Evolutionary conservation across 2,888 invertebrate species (phyloP).

Genomic region (Apoderus coryli): DNA sequence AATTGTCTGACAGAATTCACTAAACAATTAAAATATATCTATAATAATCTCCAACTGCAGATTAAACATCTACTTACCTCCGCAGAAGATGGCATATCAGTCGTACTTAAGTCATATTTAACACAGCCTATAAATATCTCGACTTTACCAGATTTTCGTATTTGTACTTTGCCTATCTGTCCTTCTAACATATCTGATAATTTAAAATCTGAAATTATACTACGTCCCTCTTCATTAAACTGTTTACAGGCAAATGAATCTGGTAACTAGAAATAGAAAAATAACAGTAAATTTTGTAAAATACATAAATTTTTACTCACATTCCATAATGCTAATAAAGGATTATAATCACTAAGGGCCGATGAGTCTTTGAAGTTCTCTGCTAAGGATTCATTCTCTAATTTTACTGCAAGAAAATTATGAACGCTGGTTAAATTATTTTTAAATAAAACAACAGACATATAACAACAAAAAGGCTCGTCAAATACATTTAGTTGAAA

Average conservation of each 20-base stretch:
- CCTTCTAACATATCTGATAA: constrained; percentile 28
- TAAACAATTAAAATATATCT: too few relatives aligned
- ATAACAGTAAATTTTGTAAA: too few relatives aligned
- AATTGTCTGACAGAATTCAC: too few relatives aligned
- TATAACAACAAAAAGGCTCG: too few relatives aligned
- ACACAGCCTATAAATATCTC: constrained; percentile 26
- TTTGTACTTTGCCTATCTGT: constrained; percentile 27
- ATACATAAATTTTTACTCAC: constrained; percentile 22
- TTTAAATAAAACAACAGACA: too few relatives aligned
- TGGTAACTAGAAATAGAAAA: constrained; percentile 27
- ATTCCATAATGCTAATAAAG: constrained; percentile 24
- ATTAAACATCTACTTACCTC: too few relatives aligned
- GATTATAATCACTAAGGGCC: constrained; percentile 26
- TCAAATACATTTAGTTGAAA: too few relatives aligned
- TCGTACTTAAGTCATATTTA: constrained; percentile 21
- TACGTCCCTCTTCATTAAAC: constrained; percentile 26
- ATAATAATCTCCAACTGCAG: too few relatives aligned
- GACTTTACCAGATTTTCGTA: constrained; percentile 27
- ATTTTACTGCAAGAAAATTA: too few relatives aligned
- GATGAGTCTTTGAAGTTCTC: too few relatives aligned
- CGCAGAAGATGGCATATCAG: constrained; percentile 12
- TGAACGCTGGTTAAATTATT: too few relatives aligned
- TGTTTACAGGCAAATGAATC: constrained; percentile 29
- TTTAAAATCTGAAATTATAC: constrained; percentile 24
- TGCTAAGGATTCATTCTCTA: too few relatives aligned